Base-by-base conservation (phyloP, 1,140 invertebrate species). In the Drosophila nikananu region DNA sequence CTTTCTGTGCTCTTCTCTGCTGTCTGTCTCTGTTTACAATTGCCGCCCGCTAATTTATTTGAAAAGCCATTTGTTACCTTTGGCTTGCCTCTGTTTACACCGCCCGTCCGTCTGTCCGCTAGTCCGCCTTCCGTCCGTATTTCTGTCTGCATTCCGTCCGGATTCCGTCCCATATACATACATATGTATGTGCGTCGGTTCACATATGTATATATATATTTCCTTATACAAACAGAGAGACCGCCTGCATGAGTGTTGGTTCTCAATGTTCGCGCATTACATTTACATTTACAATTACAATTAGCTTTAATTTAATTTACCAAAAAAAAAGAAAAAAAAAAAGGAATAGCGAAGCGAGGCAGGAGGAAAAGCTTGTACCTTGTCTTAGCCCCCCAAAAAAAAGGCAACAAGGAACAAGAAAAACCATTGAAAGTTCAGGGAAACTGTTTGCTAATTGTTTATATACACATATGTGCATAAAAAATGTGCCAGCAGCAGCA, bases 31-130 rank as follows among this genome's bases (percentile, higher is more conserved):
- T 87, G 84, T 89, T 89, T 87, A 89, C 74, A 84, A 75, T 81
- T 67, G 80, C 70, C 62, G 81, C 64, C 66, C 81, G 81, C 81
- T 89, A 81, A 89, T 89, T 89, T 89, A 89, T 89, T 89, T 89
- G 84, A 89, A 89, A 89, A 89, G 81, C 81, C 86, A 89, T 89
- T 89, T 89, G 84, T 89, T 89, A 89, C 84, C 84, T 89, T 89
- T 89, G 77, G 84, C 80, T 80, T 76, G 83, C 41, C 60, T 81
- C 73, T 87, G 84, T 87, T 87, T 87, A 87, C 84, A 89, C 37
- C 49, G 71, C 64, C 62, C 37, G 32, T 78, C 13, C 12, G 42
- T 21, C 25, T 13, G 42, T 48, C 10, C 15, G 39, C 25, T 25
- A 7, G 42, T 44, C 19, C 27, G 54, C 55, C 15, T 35, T 66